phyloP scores from a whole-genome alignment of 1,140 invertebrate species.

The Neotoxoptera formosana region DNA sequence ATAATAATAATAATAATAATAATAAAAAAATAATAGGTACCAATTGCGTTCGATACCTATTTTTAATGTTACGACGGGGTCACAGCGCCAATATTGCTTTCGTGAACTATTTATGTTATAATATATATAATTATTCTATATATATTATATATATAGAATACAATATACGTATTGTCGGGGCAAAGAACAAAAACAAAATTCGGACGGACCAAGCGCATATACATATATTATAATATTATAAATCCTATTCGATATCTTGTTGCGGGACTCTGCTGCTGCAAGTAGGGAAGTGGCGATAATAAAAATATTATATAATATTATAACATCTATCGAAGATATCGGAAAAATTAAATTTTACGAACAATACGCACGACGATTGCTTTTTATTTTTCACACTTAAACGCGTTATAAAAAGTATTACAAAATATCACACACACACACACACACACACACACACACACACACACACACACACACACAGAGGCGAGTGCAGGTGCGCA shows the following conservation, averaged over 20 bases:
- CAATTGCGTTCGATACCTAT: not conserved
- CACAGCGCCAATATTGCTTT: not conserved
- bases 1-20: conserved; percentile 7
- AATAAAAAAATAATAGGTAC: not conserved
- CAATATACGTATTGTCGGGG: not conserved
- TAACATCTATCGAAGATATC: not conserved
- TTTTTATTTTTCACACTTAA: not conserved
- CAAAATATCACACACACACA: not conserved
- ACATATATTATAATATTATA: not conserved
- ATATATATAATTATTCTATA: not conserved
- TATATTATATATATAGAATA: too few relatives aligned
- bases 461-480: not conserved
- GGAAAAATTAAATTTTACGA: not conserved
- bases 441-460: not conserved
- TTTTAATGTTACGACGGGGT: not conserved
- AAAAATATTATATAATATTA: not conserved
- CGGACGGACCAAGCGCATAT: too few relatives aligned
- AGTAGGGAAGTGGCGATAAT: not conserved
- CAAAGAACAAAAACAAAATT: not conserved
- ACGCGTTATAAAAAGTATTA: not conserved
- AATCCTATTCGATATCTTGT: not conserved
- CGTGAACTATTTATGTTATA: conserved; percentile 8
- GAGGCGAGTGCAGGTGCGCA: not conserved
- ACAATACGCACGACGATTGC: not conserved
- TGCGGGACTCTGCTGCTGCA: too few relatives aligned